These are phyloP conservation scores for Amorpha juglandis DNA, from an alignment of 2,888 invertebrate species.

Conservation along the genomic window DNA sequence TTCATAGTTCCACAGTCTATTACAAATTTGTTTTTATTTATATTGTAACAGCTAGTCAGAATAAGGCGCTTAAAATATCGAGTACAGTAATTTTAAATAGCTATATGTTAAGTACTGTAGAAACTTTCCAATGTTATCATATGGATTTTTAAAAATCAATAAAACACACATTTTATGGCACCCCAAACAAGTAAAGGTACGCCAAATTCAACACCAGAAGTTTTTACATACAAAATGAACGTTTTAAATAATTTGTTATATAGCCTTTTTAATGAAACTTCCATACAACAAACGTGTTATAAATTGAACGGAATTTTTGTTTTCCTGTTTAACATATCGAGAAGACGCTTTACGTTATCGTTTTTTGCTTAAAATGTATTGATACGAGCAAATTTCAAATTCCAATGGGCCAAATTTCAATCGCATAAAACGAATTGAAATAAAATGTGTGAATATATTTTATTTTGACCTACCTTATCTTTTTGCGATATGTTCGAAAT, in stretches of 20 bases:
- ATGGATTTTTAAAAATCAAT: neutral
- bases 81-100: no score
- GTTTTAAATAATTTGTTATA: slow-evolving; percentile 23
- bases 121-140: neutral
- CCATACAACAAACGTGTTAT: neutral
- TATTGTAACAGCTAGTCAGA: neutral
- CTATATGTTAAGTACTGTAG: no score
- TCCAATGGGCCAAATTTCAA: neutral
- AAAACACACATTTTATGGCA: neutral
- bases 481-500: no score
- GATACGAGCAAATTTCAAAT: neutral
- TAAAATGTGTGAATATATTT: neutral
- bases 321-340: neutral
- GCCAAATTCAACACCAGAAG: slow-evolving; percentile 8
- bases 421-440: neutral
- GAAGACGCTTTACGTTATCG: slow-evolving; percentile 2
- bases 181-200: neutral
- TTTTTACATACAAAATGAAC: slow-evolving; percentile 1
- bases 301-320: slow-evolving; percentile 1
- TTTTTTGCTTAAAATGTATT: neutral
- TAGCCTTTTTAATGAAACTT: slow-evolving; percentile 19
- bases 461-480: no score
- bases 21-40: no score
- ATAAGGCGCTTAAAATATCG: neutral
- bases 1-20: no score